phyloP scores from a whole-genome alignment of 2,113 vertebrate species.

The Crotalus horridus region DNA sequence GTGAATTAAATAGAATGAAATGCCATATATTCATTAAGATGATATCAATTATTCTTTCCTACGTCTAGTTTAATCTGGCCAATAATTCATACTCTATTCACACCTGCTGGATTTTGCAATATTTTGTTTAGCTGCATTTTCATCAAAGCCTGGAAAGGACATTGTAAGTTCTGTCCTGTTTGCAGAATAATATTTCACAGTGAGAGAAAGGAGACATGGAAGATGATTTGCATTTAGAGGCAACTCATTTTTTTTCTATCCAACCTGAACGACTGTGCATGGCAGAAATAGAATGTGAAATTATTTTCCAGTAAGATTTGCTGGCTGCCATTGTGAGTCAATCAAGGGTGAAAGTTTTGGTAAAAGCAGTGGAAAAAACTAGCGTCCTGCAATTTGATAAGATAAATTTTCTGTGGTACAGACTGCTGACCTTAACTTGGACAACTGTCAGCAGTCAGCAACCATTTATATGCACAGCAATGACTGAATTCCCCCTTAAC shows the following conservation, averaged over 20 bases:
- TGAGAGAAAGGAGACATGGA: neutral
- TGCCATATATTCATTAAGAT: slow-evolving; percentile 62
- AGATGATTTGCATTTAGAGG: neutral
- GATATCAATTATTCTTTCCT: slow-evolving; percentile 44
- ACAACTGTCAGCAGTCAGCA: neutral
- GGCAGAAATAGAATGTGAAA: neutral
- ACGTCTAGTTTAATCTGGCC: slow-evolving; percentile 36
- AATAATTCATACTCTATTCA: slow-evolving; percentile 57
- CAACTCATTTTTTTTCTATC: neutral
- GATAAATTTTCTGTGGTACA: neutral
- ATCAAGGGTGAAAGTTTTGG: neutral
- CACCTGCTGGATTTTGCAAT: slow-evolving; percentile 31
- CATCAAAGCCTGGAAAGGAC: slow-evolving; percentile 2
- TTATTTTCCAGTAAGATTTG: neutral
- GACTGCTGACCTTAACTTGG: neutral
- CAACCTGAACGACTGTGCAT: neutral
- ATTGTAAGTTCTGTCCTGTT: slow-evolving; percentile 29
- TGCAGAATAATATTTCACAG: neutral
- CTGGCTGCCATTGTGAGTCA: neutral
- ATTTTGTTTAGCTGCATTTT: slow-evolving; percentile 40
- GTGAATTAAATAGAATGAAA: slow-evolving; percentile 47
- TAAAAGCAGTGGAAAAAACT: neutral
- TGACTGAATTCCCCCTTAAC: neutral
- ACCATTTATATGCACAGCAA: neutral
- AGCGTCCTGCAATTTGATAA: neutral